These are phyloP conservation scores for Perognathus longimembris DNA, from an alignment of 2,113 vertebrate genomes.

Conservation along the genomic window DNA sequence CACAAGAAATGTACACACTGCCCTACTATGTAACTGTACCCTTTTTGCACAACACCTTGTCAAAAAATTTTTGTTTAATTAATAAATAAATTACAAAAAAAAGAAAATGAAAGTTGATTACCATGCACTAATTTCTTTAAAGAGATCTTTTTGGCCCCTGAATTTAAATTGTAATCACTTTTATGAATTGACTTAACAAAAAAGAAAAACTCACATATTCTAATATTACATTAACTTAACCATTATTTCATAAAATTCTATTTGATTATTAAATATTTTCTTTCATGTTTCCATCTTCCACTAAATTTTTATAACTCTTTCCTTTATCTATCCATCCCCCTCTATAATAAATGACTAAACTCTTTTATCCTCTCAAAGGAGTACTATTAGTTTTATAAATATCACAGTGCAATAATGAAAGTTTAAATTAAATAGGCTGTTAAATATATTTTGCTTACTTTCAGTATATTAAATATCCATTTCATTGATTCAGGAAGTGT, in stretches of 20 bases:
- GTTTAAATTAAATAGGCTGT: slow-evolving; percentile 62
- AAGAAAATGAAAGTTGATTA: slow-evolving; percentile 24
- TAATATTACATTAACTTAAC: slow-evolving; percentile 35
- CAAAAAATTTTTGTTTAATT: no score
- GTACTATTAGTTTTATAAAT: slow-evolving; percentile 41
- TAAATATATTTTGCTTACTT: slow-evolving; percentile 39
- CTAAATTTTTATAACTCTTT: slow-evolving; percentile 49
- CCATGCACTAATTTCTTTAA: neutral
- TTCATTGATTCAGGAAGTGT: slow-evolving; percentile 53
- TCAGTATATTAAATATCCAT: slow-evolving; percentile 55
- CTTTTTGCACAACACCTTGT: no score
- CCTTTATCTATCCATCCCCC: slow-evolving; percentile 68
- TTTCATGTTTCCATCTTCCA: slow-evolving; percentile 47
- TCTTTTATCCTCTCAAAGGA: slow-evolving; percentile 55
- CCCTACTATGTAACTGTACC: no score
- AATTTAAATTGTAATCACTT: neutral
- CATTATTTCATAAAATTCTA: slow-evolving; percentile 21
- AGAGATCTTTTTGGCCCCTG: slow-evolving; percentile 19
- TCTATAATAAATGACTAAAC: slow-evolving; percentile 48
- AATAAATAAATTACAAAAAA: no score
- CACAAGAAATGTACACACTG: no score
- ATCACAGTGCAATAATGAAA: slow-evolving; percentile 57
- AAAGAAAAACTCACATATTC: neutral
- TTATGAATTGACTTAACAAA: neutral
- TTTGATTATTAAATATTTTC: slow-evolving; percentile 14